These are phyloP conservation scores for Meteorus colon DNA, from an alignment of 2,888 invertebrate species.

Conservation along the genomic window DNA sequence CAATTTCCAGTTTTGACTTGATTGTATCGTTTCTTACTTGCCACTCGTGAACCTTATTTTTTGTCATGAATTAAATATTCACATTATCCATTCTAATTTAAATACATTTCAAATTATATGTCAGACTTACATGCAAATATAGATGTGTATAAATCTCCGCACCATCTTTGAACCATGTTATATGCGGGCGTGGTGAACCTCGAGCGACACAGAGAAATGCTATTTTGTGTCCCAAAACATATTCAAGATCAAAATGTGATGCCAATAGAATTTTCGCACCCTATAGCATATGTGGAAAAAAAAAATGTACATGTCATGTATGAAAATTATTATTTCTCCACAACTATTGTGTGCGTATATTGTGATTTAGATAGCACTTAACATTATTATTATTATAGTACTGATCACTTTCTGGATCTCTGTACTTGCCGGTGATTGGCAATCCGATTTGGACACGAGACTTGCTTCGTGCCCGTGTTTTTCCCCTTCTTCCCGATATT, in stretches of 20 bases:
- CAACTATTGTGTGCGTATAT: not conserved
- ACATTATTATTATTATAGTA: slow-evolving; percentile 93
- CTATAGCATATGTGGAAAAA: slow-evolving; percentile 74
- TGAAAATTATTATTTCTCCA: slow-evolving; percentile 27
- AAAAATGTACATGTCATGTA: slow-evolving; percentile 45
- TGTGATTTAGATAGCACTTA: slow-evolving; percentile 68
- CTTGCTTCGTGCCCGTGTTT: slow-evolving; percentile 83
- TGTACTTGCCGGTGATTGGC: slow-evolving; percentile 91
- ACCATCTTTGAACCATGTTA: slow-evolving; percentile 97
- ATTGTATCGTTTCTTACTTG: slow-evolving; percentile 86
- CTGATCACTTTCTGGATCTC: slow-evolving; percentile 92
- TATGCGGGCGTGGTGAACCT: slow-evolving; percentile 91
- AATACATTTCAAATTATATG: not conserved
- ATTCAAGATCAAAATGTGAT: slow-evolving; percentile 95
- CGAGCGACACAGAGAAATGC: slow-evolving; percentile 93
- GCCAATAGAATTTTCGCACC: slow-evolving; percentile 92
- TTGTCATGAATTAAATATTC: slow-evolving; percentile 1
- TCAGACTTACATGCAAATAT: slow-evolving; percentile 85
- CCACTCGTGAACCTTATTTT: slow-evolving; percentile 89
- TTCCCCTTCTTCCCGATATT: slow-evolving; percentile 79
- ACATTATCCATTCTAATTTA: not conserved
- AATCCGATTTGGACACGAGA: slow-evolving; percentile 90
- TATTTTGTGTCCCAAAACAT: slow-evolving; percentile 94
- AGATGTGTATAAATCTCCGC: slow-evolving; percentile 93
- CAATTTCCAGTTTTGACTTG: slow-evolving; percentile 94